Conservation (phyloP, 2,888 invertebrate genomes). For the Cerastoderma edule region DNA sequence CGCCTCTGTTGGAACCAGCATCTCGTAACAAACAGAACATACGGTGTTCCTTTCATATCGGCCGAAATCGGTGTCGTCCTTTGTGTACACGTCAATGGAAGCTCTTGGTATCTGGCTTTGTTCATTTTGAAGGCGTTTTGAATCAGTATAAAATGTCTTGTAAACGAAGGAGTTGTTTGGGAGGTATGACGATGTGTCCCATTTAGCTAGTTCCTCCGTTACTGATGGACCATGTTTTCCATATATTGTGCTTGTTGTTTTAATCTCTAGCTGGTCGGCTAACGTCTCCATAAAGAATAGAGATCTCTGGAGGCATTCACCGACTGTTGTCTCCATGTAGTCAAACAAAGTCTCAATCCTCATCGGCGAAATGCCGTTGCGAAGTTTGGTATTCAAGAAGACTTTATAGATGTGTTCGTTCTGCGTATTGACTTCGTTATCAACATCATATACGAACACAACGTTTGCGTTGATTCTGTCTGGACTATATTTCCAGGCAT, state of each 20-base stretch:
- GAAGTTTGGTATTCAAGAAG: slow-evolving; percentile 55
- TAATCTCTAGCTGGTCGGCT: slow-evolving; percentile 39
- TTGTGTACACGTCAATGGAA: slow-evolving; percentile 8
- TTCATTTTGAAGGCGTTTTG: not conserved
- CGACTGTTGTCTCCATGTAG: slow-evolving; percentile 57
- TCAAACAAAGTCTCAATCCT: slow-evolving; percentile 64
- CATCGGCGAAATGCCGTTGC: slow-evolving; percentile 24
- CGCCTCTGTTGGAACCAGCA: slow-evolving; percentile 19
- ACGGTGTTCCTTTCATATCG: slow-evolving; percentile 35
- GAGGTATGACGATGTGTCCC: slow-evolving; percentile 34
- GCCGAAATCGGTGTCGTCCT: slow-evolving; percentile 24
- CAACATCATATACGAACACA: slow-evolving; percentile 47
- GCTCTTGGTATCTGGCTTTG: slow-evolving; percentile 29
- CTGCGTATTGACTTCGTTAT: slow-evolving; percentile 55
- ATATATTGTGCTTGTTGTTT: slow-evolving; percentile 12
- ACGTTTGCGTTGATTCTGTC: slow-evolving; percentile 30
- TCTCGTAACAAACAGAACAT: slow-evolving; percentile 66
- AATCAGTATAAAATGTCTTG: not conserved
- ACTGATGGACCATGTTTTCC: slow-evolving; percentile 3
- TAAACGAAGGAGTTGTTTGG: slow-evolving; percentile 27
- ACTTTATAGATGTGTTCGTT: slow-evolving; percentile 59
- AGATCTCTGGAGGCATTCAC: slow-evolving; percentile 57
- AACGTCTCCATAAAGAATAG: slow-evolving; percentile 62
- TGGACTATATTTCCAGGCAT: slow-evolving; percentile 15
- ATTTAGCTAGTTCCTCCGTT: slow-evolving; percentile 33